phyloP scores from a whole-genome alignment of 2,888 invertebrate species.

The Eucera pruinosa region DNA sequence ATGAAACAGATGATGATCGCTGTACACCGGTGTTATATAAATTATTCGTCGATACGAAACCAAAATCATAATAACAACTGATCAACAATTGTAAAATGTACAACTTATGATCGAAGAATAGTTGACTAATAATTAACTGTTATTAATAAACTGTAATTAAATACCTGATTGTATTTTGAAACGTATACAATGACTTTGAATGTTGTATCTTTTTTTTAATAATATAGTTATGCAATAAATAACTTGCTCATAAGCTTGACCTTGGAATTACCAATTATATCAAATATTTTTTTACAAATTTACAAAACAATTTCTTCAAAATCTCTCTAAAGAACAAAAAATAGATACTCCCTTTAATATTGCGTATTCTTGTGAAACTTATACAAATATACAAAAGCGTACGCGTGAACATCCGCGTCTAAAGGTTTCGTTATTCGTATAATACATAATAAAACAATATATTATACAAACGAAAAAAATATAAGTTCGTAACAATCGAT shows the following conservation, averaged over 20 bases:
- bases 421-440: background rate
- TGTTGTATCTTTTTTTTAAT: conserved; percentile 9
- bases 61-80: conserved; percentile 44
- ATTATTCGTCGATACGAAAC: conserved; percentile 25
- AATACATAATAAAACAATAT: conserved; percentile 3
- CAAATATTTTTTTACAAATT: background rate
- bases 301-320: background rate
- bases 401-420: background rate
- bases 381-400: conserved; percentile 4
- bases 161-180: background rate
- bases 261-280: conserved; percentile 44
- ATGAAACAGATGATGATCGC: conserved; percentile 21
- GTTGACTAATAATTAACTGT: background rate
- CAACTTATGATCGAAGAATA: conserved; percentile 18
- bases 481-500: background rate
- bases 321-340: background rate
- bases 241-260: conserved; percentile 57
- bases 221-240: conserved; percentile 50
- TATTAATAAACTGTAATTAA: background rate
- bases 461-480: conserved; percentile 21
- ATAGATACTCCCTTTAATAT: background rate
- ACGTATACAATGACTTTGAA: background rate
- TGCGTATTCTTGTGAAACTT: background rate
- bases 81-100: conserved; percentile 43
- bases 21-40: conserved; percentile 27